Base-by-base conservation (phyloP, 2,888 invertebrate species). In the Scaptodrosophila latifasciaeformis region DNA sequence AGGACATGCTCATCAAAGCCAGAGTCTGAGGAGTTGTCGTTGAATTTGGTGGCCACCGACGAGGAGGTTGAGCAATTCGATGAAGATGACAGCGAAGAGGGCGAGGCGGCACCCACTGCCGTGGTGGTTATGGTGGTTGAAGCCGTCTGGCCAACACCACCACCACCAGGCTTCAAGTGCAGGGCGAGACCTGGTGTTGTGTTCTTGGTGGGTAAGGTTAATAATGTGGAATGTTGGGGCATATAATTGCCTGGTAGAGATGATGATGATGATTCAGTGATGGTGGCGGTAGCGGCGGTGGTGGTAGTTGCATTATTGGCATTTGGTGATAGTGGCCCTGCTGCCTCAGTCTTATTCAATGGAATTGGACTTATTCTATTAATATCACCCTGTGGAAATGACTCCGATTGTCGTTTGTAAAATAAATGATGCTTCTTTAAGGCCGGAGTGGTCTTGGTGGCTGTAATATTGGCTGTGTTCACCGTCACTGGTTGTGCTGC, bases 11-110 rank as follows among this genome's bases (percentile, higher is more conserved):
- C 92, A 77, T 92, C 92, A 70, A 92, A 92, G 3, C 92, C 92
- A 0, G 92, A 92, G 83, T 92, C 92, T 0, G 91, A 92, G 27
- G 92, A 92, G 71, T 90, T 91, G 74, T 92, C 92, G 83, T 90
- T 90, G 51, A 86, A 87, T 68, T 86, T 86, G 30, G 81, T 83
- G 12, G 84, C 81, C 51, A 76, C 72, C 45, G 84, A 77, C 4
- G 84, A 78, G 0, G 76, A 75, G 17, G 81, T 81, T n/a, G 77
- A 81, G 53, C 75, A 75, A 45, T 81, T 75, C 15, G 75, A 75
- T n/a, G 80, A 75, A 2, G 75, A 66, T 7, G 80, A 75, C 19
- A 64, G 53, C 2, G 82, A 78, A n/a, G 84, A 81, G 5, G 84
- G 82, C 12, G 82, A 84, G 7, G 82, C 62, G n/a, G 76, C 82